A percentile compares a stretch with the other conserved stretches of the same genome.
These are phyloP conservation scores for Camelus dromedarius DNA, from an alignment of 2,113 vertebrate species.

Conservation along the genomic window DNA sequence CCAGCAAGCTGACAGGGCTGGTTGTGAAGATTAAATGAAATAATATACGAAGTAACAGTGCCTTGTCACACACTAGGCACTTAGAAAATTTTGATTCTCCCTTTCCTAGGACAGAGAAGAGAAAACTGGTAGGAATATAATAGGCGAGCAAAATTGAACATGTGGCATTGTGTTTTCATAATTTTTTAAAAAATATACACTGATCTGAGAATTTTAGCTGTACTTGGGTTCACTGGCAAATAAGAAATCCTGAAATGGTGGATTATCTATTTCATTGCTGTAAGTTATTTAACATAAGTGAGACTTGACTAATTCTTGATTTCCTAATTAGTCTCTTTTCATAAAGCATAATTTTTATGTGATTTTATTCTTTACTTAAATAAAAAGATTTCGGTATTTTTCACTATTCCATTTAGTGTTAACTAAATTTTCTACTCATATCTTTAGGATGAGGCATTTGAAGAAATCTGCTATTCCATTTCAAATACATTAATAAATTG, in stretches of 20 bases:
- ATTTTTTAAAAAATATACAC: background rate
- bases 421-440: conserved; percentile 32
- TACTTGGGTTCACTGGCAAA: background rate
- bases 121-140: background rate
- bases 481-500: conserved; percentile 39
- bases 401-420: conserved; percentile 6
- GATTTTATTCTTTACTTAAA: conserved; percentile 27
- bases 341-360: background rate
- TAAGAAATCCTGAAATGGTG: conserved; percentile 39
- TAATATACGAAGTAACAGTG: background rate
- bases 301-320: conserved; percentile 13
- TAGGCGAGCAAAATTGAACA: background rate
- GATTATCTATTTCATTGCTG: background rate
- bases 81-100: background rate
- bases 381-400: conserved; percentile 30
- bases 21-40: conserved; percentile 19
- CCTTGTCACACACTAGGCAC: background rate
- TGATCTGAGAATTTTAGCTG: background rate
- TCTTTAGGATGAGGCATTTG: conserved; percentile 49
- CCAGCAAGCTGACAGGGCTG: background rate
- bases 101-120: background rate
- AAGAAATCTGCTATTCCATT: background rate
- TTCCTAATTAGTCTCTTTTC: conserved; percentile 23
- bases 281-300: conserved; percentile 9
- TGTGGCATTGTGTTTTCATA: background rate